A percentile compares a stretch with the other conserved stretches of the same genome.
phyloP scores from a whole-genome alignment of 2,113 vertebrate species.

The Oncorhynchus kisutch region DNA sequence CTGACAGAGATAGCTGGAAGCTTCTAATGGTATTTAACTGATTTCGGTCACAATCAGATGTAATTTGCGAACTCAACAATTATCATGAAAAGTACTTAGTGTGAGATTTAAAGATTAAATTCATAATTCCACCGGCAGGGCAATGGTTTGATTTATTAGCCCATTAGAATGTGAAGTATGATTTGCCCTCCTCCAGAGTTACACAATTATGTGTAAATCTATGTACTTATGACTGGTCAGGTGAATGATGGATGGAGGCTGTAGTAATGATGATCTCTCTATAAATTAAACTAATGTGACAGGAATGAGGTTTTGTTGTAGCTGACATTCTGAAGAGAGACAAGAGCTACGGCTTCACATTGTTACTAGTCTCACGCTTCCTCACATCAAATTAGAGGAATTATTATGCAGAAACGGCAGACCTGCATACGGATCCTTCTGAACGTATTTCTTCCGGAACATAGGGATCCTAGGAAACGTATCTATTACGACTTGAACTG shows the following conservation, averaged over 20 bases:
- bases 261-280: not conserved
- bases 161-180: not conserved
- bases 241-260: not conserved
- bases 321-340: no score
- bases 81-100: not conserved
- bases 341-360: no score
- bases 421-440: no score
- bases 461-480: no score
- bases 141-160: not conserved
- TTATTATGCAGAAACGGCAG: no score
- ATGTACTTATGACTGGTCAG: not conserved
- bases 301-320: no score
- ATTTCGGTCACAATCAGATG: not conserved
- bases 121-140: not conserved
- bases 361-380: no score
- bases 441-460: no score
- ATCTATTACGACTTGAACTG: no score
- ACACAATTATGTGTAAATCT: slow-evolving; percentile 16
- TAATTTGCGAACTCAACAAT: not conserved
- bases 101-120: not conserved
- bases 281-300: no score
- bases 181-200: slow-evolving; percentile 5
- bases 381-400: no score
- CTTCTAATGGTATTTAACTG: not conserved
- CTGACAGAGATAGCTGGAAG: not conserved